A percentile compares a stretch with the other conserved stretches of the same genome.
Conservation (phyloP, 2,888 invertebrate species). For the Micoletzkya japonica region DNA sequence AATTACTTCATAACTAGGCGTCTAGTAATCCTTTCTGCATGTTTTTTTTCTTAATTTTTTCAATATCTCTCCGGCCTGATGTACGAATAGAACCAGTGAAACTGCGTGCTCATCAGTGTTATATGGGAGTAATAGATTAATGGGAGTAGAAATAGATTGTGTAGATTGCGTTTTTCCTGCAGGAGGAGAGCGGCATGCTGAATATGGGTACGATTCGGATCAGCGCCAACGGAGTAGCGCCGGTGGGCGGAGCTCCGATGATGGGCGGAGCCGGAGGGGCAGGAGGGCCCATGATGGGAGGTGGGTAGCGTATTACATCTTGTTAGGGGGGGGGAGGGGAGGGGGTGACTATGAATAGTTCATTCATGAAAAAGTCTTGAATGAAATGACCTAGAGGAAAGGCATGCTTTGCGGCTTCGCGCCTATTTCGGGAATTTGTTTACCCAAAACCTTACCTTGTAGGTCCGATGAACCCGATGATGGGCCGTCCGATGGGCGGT, state of each 20-base stretch:
- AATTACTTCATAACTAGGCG: background rate
- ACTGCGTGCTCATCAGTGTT: background rate
- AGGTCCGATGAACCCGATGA: too few relatives aligned
- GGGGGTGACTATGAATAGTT: too few relatives aligned
- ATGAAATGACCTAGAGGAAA: too few relatives aligned
- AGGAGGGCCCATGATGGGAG: conserved; percentile 20
- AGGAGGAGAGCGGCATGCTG: conserved; percentile 35
- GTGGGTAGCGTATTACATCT: background rate
- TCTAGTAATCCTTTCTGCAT: too few relatives aligned
- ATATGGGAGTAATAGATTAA: background rate
- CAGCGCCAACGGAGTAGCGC: conserved; percentile 31
- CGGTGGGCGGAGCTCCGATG: conserved; percentile 8
- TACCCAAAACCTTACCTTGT: too few relatives aligned
- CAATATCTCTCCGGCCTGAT: background rate
- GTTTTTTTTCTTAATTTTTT: background rate
- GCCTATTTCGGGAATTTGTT: too few relatives aligned
- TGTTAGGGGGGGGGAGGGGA: too few relatives aligned
- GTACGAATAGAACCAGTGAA: background rate
- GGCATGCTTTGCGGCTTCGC: too few relatives aligned
- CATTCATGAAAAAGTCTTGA: too few relatives aligned
- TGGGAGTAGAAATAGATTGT: background rate
- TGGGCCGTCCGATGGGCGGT: too few relatives aligned
- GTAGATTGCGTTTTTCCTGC: background rate
- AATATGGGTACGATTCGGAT: conserved; percentile 59
- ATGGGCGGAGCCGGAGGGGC: conserved; percentile 22